Conservation (phyloP, 2,888 invertebrate genomes). For the Caenorhabditis afra region DNA sequence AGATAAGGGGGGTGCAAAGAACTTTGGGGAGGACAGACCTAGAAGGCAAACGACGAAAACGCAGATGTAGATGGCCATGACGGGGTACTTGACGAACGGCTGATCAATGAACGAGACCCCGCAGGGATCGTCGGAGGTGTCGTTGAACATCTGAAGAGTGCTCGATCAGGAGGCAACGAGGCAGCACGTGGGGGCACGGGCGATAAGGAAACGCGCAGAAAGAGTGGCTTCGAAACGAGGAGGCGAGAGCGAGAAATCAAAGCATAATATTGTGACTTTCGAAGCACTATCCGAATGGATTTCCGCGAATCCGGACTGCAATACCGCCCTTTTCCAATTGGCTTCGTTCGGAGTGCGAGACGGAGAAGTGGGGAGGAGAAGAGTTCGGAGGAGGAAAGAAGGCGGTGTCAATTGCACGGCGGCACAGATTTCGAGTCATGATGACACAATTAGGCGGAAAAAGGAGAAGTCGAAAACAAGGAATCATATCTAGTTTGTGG, state of each 20-base stretch:
- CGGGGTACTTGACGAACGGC: slow-evolving; percentile 64
- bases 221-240: slow-evolving; percentile 6
- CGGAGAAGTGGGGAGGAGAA: not conserved
- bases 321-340: not conserved
- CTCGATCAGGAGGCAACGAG: not conserved
- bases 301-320: not conserved
- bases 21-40: slow-evolving; percentile 58
- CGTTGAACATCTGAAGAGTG: slow-evolving; percentile 41
- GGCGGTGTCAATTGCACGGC: slow-evolving; percentile 12
- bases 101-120: slow-evolving; percentile 69
- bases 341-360: slow-evolving; percentile 5
- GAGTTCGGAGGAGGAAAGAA: not conserved
- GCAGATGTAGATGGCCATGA: slow-evolving; percentile 69
- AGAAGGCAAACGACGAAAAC: slow-evolving; percentile 72
- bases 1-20: slow-evolving; percentile 36
- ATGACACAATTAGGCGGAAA: slow-evolving; percentile 22
- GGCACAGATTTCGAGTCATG: slow-evolving; percentile 11
- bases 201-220: slow-evolving; percentile 28
- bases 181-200: slow-evolving; percentile 33
- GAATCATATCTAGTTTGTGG: not conserved
- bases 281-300: not conserved
- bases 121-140: slow-evolving; percentile 27
- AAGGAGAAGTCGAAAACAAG: slow-evolving; percentile 10
- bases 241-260: not conserved
- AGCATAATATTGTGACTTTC: no score